Evolutionary conservation across 2,888 invertebrate genomes (phyloP), one percentile per base, ranked within the genome.

Genomic region (Eristalis pertinax): DNA sequence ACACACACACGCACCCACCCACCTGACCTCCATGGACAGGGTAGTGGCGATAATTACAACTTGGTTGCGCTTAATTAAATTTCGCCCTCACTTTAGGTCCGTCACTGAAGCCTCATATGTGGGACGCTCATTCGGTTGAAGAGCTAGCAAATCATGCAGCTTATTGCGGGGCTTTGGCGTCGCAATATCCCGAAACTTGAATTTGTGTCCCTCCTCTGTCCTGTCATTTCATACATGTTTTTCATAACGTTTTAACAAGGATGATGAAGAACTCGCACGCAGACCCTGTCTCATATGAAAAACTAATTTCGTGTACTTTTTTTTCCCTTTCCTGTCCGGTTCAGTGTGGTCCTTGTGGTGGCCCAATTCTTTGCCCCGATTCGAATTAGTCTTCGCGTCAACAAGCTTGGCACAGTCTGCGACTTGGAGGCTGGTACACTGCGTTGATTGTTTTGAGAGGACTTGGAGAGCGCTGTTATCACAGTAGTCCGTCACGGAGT

Each of bases 51-150:
- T 84, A 84, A 84, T 84, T 84, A 79, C 58, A 68, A 78, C 62
- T 79, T 65, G 69, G 67, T 63, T 50, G 70, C 60, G 62, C 76
- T 84, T 84, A 79, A 79, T 84, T 84, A 84, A 84, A 84, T 79
- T 79, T 74, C 26, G 43, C 69, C 64, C 43, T 43, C 50, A 63
- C 32, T 24, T 19, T 19, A 1, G 8, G 43, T 5, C 19, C 43
- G 13, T 13, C 4, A 3, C 2, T 4, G 15, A 41, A 41, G 15
- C 41, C 15, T 11, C 38, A 15, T 43, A n/a, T 43, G 4, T n/a
- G 0, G 43, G 43, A n/a, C 2, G 5, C 7, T 43, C 5, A n/a
- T 43, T 1, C 43, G 43, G 19, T 50, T 19, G 50, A 50, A 60
- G 26, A 60, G 26, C 60, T 60, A 24, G 15, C n/a, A 58, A 60